A percentile compares a stretch with the other conserved stretches of the same genome.
phyloP scores from a whole-genome alignment of 2,113 vertebrate species.

The Natator depressus region DNA sequence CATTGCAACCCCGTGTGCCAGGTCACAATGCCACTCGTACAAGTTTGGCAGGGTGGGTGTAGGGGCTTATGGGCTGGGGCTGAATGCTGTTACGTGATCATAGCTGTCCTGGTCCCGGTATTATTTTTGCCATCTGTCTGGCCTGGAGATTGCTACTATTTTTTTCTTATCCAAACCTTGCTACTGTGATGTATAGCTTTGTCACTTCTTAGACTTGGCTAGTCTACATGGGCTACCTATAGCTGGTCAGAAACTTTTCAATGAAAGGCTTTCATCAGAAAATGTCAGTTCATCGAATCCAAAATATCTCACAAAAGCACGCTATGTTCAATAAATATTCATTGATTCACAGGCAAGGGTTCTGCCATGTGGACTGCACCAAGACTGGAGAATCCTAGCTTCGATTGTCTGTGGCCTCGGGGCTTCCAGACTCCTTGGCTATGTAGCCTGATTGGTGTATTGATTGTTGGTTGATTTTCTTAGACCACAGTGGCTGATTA shows the following conservation, averaged over 20 bases:
- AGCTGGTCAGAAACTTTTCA: not conserved
- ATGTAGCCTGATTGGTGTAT: not conserved
- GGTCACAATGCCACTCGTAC: not conserved
- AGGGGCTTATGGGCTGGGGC: not conserved
- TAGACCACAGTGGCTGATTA: not conserved
- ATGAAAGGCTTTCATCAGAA: not conserved
- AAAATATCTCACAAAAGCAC: not conserved
- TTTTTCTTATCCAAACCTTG: not conserved
- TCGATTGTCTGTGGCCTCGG: not conserved
- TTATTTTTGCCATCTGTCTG: not conserved
- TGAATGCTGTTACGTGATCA: not conserved
- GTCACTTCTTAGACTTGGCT: not conserved
- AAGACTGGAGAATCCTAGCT: not conserved
- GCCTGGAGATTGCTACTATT: not conserved
- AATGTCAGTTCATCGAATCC: not conserved
- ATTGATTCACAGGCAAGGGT: not conserved
- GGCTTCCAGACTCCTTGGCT: not conserved
- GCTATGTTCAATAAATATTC: not conserved
- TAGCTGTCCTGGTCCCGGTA: fast-evolving
- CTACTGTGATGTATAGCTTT: not conserved
- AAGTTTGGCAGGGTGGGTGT: not conserved
- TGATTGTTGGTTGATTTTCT: not conserved
- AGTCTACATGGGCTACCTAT: not conserved
- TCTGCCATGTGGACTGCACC: not conserved
- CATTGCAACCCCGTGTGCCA: not conserved